phyloP scores from a whole-genome alignment of 1,140 invertebrate genomes.

The Conus ventricosus region DNA sequence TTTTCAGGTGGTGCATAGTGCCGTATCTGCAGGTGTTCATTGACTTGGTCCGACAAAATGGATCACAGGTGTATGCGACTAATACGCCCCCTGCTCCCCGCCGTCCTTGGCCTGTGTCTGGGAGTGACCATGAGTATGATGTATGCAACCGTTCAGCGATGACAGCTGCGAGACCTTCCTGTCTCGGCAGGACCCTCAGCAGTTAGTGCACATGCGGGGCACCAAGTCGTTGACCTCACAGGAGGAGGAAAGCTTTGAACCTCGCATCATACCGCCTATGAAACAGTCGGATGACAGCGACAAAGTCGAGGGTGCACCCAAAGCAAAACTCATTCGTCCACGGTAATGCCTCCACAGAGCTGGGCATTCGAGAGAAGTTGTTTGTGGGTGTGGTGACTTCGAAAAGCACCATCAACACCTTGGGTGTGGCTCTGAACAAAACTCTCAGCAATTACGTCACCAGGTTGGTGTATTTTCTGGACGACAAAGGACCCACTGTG shows the following conservation, averaged over 20 bases:
- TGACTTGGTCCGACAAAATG: neutral
- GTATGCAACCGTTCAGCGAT: constrained; percentile 67
- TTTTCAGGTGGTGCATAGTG: too few relatives aligned
- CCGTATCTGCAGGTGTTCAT: neutral
- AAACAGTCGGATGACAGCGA: constrained; percentile 23
- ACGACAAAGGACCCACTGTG: constrained; percentile 77
- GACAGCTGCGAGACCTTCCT: constrained; percentile 62
- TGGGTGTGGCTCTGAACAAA: constrained; percentile 86
- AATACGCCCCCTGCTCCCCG: constrained; percentile 52
- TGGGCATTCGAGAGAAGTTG: constrained; percentile 92
- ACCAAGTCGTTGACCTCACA: constrained; percentile 47
- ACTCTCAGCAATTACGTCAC: constrained; percentile 87
- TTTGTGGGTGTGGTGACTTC: constrained; percentile 89
- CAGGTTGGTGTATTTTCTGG: constrained; percentile 86
- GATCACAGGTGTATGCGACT: constrained; percentile 32
- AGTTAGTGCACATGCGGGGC: constrained; percentile 54
- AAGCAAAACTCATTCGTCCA: constrained; percentile 79
- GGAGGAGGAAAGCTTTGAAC: constrained; percentile 47
- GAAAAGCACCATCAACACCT: constrained; percentile 81
- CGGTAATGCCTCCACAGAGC: constrained; percentile 94
- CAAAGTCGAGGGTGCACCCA: constrained; percentile 5
- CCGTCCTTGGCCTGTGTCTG: constrained; percentile 64
- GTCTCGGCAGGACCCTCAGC: constrained; percentile 48
- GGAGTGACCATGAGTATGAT: constrained; percentile 68
- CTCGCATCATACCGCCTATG: constrained; percentile 36